Evolutionary conservation across 2,797 vertebrate species (phyloP), one percentile per base, ranked within the genome.

Genomic region (Fistularia tabacaria): DNA sequence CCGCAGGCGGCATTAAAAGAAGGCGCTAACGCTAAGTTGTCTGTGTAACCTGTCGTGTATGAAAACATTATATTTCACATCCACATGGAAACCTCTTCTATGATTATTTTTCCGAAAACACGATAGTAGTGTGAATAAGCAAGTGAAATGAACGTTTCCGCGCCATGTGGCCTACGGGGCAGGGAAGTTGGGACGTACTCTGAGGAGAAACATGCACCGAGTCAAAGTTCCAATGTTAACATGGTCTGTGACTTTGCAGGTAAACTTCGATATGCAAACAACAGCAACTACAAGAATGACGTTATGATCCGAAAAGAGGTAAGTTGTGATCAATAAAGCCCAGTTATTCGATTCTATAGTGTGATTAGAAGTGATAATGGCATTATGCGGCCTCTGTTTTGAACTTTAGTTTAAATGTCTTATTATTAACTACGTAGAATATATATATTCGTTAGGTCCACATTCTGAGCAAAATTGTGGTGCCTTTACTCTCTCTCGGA

Each of bases 261-360:
- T 15, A 99, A 99, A 70, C 84, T 98, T 57, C 91, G 97, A 55
- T 99, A 98, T 43, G 97, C 96, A 53, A 99, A 99, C 88, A 99
- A 99, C 93, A 98, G 96, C 83, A 99, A 99, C 91, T 99, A 99
- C 88, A 99, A 99, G 85, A 99, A 99, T 62, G 97, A 99, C 41
- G 96, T 99, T 36, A 99, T 98, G 97, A 99, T 99, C 91, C 91
- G 97, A 52, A 99, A 99, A 83, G 97, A 99, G 94, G 97, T 99
- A 81, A 58, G 0, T 1, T 6, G 0, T 52, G 10, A 14, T 14
- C 10, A 14, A 46, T 48, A 14, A 5, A 48, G 7, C 10, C 14
- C 25, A 25, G 5, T 25, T 3, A 25, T 25, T 25, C 25, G 5
- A 5, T 25, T 25, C 25, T 25, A 25, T 25, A 25, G 25, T 25